Base-by-base conservation (phyloP, 2,888 invertebrate genomes). In the Dryomyza anilis region DNA sequence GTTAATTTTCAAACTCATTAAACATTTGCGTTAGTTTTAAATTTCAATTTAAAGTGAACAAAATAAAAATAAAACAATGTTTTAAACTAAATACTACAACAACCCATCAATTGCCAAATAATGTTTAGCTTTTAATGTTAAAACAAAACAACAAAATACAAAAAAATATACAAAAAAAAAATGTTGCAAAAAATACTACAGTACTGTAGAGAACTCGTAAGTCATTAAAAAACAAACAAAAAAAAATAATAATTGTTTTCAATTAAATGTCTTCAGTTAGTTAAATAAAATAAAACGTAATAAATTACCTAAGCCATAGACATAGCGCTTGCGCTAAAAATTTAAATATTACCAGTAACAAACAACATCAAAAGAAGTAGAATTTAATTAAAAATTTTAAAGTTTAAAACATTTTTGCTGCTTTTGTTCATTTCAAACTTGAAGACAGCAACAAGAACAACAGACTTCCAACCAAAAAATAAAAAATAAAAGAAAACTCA, bases 31-130 rank as follows among this genome's bases (percentile, higher is more conserved):
- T 29, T 30, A 30, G 21, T 58, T 45, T 58, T 45, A 43, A 39
- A 39, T 43, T 57, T 16, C 25, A 46, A 21, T 55, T 10, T 56
- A 48, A 16, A 55, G 12, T 57, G 52, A 36, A 52, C 39, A 58
- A 29, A 58, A 25, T 29, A 48, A 50, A 60, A 58, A 43, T 33
- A 30, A 58, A 53, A 64, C 63, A 67, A 64, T 64, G 68, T 64
- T 65, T 61, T 33, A 43, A 27, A 66, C 60, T 50, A 61, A 63
- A 58, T 33, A 50, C 23, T 48, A 61, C 60, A 36, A 53, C 76
- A 79, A 81, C 80, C 82, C 82, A 81, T 80, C 79, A 81, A 81
- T 81, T 82, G 81, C 82, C 82, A 81, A 81, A 81, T 81, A 79
- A 79, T 75, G 75, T 76, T 78, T 81, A 82, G 82, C 79, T 82